Conservation (phyloP, 2,113 vertebrate species). For the Corvus hawaiiensis region DNA sequence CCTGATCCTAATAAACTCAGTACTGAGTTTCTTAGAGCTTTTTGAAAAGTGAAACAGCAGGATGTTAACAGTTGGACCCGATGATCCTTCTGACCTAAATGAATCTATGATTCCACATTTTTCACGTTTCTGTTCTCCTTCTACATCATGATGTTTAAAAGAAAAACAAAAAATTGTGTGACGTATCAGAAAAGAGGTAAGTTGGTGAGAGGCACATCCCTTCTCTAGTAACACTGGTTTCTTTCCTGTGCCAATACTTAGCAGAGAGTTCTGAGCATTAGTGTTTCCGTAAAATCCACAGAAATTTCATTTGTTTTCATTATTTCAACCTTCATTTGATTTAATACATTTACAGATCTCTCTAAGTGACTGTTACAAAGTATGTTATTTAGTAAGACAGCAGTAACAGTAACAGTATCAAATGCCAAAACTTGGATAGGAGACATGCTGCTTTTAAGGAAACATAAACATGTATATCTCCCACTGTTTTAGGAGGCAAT, state of each 20-base stretch:
- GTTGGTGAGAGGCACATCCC: not conserved
- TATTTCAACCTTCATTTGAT: not conserved
- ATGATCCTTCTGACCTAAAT: not conserved
- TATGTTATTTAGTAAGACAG: not conserved
- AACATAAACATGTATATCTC: not conserved
- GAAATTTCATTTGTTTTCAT: not conserved
- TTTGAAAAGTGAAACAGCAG: not conserved
- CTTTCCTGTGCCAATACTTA: not conserved
- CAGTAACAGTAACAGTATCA: not conserved
- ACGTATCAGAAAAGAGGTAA: not conserved
- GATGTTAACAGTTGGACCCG: not conserved
- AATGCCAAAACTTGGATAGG: not conserved
- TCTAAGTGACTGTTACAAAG: not conserved
- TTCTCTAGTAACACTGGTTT: not conserved
- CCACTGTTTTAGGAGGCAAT: not conserved
- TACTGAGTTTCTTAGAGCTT: not conserved
- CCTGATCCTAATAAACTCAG: not conserved
- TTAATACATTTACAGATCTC: not conserved
- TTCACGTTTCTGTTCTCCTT: not conserved
- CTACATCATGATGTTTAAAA: not conserved
- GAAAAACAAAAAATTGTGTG: not conserved
- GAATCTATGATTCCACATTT: not conserved
- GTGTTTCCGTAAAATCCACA: not conserved
- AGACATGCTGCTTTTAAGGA: not conserved
- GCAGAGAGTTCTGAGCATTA: not conserved